These are phyloP conservation scores for Hymenopus coronatus DNA, from an alignment of 2,888 invertebrate species.

Conservation along the genomic window DNA sequence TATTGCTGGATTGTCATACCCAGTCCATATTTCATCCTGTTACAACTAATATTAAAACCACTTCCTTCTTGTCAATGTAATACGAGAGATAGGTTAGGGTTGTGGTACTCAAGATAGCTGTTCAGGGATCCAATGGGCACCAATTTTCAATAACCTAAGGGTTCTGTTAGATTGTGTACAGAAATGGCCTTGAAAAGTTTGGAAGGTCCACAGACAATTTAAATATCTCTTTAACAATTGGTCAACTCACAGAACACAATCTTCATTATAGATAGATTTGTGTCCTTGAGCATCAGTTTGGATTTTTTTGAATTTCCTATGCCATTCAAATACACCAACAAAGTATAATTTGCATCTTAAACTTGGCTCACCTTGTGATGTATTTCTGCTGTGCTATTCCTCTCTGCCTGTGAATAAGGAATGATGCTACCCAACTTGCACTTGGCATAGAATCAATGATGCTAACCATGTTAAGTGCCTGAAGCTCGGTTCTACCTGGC, in stretches of 20 bases:
- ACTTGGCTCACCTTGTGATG: background rate
- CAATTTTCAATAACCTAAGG: too few species aligned
- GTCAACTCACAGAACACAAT: too few species aligned
- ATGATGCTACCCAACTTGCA: too few species aligned
- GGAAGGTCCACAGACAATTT: too few species aligned
- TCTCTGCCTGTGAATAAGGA: background rate
- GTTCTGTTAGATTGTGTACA: too few species aligned
- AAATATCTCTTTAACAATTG: too few species aligned
- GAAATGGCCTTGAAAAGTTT: too few species aligned
- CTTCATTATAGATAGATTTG: too few species aligned
- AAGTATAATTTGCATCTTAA: background rate
- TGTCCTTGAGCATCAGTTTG: background rate
- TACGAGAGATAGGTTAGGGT: background rate
- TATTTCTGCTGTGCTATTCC: background rate
- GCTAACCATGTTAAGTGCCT: too few species aligned
- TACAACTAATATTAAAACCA: background rate
- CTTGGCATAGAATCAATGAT: too few species aligned
- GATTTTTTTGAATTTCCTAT: background rate
- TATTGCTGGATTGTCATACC: too few species aligned
- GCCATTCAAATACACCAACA: background rate
- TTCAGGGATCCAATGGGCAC: background rate
- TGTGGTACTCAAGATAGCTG: background rate
- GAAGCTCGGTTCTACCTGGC: background rate
- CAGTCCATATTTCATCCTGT: too few species aligned
- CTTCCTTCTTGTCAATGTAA: background rate